These are phyloP conservation scores for Eriosoma lanigerum DNA, from an alignment of 1,140 invertebrate genomes.

Conservation along the genomic window DNA sequence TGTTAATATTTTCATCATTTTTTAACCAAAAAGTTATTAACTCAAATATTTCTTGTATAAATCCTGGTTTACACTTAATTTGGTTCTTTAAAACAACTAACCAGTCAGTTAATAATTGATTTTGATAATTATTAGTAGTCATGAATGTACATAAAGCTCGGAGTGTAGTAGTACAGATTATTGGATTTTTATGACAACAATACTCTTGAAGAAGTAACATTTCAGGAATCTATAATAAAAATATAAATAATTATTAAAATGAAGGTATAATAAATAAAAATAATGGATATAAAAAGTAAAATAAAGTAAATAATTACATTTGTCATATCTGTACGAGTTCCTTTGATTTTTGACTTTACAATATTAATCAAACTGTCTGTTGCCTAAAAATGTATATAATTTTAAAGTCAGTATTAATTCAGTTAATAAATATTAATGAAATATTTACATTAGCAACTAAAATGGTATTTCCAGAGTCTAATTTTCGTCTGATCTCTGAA, in stretches of 20 bases:
- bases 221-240: conserved; percentile 36
- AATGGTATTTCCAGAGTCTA: conserved; percentile 1
- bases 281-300: not conserved
- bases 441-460: not conserved
- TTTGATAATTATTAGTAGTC: conserved; percentile 27
- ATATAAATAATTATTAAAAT: not conserved
- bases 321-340: conserved; percentile 27
- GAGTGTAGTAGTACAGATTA: conserved; percentile 7
- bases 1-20: conserved; percentile 12
- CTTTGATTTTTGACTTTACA: conserved; percentile 23
- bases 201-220: conserved; percentile 47
- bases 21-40: conserved; percentile 17
- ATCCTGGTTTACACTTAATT: conserved; percentile 30
- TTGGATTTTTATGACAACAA: conserved; percentile 42
- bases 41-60: conserved; percentile 47
- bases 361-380: not conserved
- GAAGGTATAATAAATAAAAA: no score
- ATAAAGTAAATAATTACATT: conserved; percentile 32
- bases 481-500: conserved; percentile 28
- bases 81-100: conserved; percentile 5
- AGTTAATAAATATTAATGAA: not conserved
- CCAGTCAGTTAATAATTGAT: conserved; percentile 37
- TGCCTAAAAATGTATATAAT: conserved; percentile 13
- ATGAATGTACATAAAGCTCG: conserved; percentile 29
- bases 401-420: not conserved